These are phyloP conservation scores for Xylota sylvarum DNA, from an alignment of 2,888 invertebrate genomes.

Conservation along the genomic window DNA sequence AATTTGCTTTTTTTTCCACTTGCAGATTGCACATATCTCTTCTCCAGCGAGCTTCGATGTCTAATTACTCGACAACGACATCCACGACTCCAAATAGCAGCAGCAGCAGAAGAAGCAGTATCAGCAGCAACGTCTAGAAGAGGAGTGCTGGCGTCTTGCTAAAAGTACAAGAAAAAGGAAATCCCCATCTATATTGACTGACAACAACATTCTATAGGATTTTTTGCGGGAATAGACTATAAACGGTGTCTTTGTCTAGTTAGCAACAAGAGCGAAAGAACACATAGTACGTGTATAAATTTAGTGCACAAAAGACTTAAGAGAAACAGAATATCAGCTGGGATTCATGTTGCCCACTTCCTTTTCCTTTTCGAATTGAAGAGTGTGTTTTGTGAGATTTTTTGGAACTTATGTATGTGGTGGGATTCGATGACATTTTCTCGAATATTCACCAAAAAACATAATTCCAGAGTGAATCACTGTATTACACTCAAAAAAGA, in stretches of 20 bases:
- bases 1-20: constrained; percentile 56
- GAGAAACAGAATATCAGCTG: constrained; percentile 39
- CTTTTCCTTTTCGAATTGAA: constrained; percentile 35
- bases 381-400: constrained; percentile 43
- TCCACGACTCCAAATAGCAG: constrained; percentile 68
- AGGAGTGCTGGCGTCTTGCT: constrained; percentile 68
- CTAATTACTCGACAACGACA: constrained; percentile 78
- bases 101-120: constrained; percentile 26
- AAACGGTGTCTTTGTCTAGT: constrained; percentile 17
- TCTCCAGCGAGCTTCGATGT: constrained; percentile 76
- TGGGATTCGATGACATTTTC: constrained; percentile 62
- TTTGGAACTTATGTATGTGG: constrained; percentile 39
- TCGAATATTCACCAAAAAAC: constrained; percentile 53
- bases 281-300: constrained; percentile 26
- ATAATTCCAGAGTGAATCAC: constrained; percentile 69
- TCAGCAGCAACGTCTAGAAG: constrained; percentile 42
- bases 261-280: constrained; percentile 35
- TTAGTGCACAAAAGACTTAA: constrained; percentile 53
- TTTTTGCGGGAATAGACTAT: constrained; percentile 48
- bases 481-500: constrained; percentile 48
- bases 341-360: constrained; percentile 43
- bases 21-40: constrained; percentile 63
- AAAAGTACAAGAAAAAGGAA: constrained; percentile 59
- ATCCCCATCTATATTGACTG: constrained; percentile 72
- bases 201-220: constrained; percentile 63